Evolutionary conservation across 92 coral and sea anemone genomes (phyloP).

Genomic region (Palythoa grandiflora): DNA sequence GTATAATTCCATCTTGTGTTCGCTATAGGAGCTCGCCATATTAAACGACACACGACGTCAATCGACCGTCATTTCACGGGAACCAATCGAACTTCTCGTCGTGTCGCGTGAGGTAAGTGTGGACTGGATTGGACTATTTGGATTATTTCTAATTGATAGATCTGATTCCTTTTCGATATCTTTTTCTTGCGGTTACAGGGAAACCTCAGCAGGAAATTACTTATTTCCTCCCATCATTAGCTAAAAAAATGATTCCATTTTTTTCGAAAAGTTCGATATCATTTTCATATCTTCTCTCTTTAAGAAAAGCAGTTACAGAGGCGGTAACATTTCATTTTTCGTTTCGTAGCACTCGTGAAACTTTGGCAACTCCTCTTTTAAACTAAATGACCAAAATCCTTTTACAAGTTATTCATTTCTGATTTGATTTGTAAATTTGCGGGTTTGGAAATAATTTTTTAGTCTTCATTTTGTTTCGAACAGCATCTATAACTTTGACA

Average conservation of each 20-base stretch:
- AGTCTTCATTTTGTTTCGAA: not conserved
- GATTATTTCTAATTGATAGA: not conserved
- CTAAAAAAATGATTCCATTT: not conserved
- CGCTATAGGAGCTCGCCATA: slow-evolving; percentile 90
- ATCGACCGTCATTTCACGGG: slow-evolving; percentile 91
- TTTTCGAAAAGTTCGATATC: not conserved
- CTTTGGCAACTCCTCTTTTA: not conserved
- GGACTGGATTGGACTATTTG: too few species aligned
- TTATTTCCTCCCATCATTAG: too few species aligned
- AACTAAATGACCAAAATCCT: not conserved
- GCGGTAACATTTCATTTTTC: not conserved
- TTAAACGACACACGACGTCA: slow-evolving; percentile 95
- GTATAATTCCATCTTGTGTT: not conserved
- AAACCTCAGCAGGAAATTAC: too few species aligned
- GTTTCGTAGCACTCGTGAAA: not conserved
- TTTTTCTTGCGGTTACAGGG: too few species aligned
- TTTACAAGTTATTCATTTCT: not conserved
- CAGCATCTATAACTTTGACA: too few species aligned
- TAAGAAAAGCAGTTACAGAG: not conserved
- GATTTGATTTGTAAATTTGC: not conserved
- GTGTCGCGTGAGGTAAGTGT: slow-evolving; percentile 82
- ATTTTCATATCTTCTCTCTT: not conserved
- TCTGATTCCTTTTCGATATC: not conserved
- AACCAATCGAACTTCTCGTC: slow-evolving; percentile 91
- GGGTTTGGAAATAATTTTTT: not conserved